A percentile compares a stretch with the other conserved stretches of the same genome.
Conservation (phyloP, 2,888 invertebrate species). For the Habroteleia sp. region DNA sequence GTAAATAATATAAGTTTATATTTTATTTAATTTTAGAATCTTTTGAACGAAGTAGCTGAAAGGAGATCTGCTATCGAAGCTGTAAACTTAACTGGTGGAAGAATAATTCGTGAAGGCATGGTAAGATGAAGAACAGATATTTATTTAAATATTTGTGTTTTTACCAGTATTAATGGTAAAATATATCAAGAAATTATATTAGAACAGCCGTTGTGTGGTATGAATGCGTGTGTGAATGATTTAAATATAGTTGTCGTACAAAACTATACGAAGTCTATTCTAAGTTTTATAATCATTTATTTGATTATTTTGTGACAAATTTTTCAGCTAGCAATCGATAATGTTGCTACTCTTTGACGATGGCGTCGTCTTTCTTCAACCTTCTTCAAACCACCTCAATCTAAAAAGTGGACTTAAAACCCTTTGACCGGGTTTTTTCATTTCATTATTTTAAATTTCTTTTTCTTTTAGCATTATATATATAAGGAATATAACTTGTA, state of each 20-base stretch:
- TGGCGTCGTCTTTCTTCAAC: constrained; percentile 9
- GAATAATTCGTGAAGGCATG: constrained; percentile 98
- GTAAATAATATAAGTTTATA: too few species aligned
- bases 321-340: constrained; percentile 70
- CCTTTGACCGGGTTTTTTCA: constrained; percentile 17
- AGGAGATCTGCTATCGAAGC: constrained; percentile 96
- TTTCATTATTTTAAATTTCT: constrained; percentile 33
- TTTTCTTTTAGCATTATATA: constrained; percentile 42
- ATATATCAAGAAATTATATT: constrained; percentile 26
- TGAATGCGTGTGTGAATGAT: constrained; percentile 73
- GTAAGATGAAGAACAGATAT: constrained; percentile 88
- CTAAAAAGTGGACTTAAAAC: constrained; percentile 1
- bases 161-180: constrained; percentile 13
- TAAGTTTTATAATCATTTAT: constrained; percentile 47
- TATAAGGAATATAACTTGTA: constrained; percentile 8
- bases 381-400: constrained; percentile 3
- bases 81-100: constrained; percentile 96
- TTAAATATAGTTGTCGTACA: constrained; percentile 64
- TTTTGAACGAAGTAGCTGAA: constrained; percentile 96
- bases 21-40: constrained; percentile 85
- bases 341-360: constrained; percentile 11
- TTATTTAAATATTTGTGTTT: too few species aligned
- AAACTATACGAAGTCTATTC: constrained; percentile 47
- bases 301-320: constrained; percentile 65
- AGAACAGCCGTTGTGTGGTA: constrained; percentile 66